Evolutionary conservation across 2,888 invertebrate genomes (phyloP).

Genomic region (Pristionchus exspectatus): DNA sequence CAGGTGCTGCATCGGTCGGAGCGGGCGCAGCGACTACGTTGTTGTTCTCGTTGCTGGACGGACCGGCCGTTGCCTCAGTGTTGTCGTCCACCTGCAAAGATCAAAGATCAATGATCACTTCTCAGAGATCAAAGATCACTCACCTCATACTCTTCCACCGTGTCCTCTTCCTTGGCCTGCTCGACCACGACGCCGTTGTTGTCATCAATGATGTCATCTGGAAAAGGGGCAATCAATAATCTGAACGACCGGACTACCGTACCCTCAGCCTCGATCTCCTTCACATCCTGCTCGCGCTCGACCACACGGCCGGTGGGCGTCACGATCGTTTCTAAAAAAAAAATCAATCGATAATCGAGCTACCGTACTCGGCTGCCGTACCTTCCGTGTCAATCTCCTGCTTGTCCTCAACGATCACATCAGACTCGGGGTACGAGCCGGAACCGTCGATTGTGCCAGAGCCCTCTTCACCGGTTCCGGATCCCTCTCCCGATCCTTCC

Average conservation of each 20-base stretch:
- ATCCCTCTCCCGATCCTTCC: background rate
- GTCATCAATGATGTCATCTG: slow-evolving; percentile 36
- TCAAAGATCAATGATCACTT: no score
- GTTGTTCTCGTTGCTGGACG: background rate
- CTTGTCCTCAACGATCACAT: background rate
- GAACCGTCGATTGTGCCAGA: no score
- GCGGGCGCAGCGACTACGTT: background rate
- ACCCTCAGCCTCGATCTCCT: slow-evolving; percentile 26
- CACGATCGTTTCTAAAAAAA: background rate
- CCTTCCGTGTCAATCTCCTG: background rate
- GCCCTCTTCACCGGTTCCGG: background rate
- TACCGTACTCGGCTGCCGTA: background rate
- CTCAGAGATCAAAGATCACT: no score
- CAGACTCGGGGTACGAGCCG: no score
- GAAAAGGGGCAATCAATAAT: background rate
- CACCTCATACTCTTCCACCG: background rate
- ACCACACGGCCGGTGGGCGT: background rate
- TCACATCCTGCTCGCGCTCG: background rate
- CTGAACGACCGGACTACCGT: slow-evolving; percentile 27
- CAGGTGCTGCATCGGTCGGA: background rate
- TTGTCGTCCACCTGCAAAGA: background rate
- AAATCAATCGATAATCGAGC: background rate
- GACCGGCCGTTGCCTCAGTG: background rate
- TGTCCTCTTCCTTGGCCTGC: background rate
- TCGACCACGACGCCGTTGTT: background rate